These are phyloP conservation scores for Prunella fulvescens DNA, from an alignment of 2,113 vertebrate genomes.

Conservation along the genomic window DNA sequence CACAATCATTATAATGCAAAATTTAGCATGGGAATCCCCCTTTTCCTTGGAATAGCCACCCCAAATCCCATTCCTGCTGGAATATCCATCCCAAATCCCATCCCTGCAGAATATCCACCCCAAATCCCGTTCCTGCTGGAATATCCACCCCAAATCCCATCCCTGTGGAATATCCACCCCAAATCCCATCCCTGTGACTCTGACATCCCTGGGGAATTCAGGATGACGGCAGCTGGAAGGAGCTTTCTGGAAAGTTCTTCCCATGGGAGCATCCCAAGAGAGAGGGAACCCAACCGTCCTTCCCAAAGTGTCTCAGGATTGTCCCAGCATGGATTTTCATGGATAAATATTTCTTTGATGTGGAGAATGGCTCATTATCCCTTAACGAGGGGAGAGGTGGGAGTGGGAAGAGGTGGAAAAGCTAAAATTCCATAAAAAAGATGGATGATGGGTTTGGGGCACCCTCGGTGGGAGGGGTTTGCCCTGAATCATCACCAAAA, in stretches of 20 bases:
- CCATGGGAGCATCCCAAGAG: background rate
- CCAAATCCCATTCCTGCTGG: too few relatives aligned
- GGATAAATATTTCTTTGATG: constrained; percentile 35
- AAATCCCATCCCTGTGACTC: background rate
- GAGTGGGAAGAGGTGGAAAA: rapidly evolving
- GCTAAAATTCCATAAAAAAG: background rate
- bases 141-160: too few relatives aligned
- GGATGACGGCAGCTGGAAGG: background rate
- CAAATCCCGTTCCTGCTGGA: too few relatives aligned
- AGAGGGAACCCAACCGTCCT: background rate
- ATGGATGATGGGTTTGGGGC: background rate
- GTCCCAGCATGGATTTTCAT: background rate
- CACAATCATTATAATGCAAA: background rate
- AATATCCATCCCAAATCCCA: too few relatives aligned
- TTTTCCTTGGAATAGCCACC: background rate
- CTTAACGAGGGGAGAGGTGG: background rate
- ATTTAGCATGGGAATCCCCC: background rate
- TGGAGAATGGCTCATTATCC: background rate
- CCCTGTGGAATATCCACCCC: background rate
- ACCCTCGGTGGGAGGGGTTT: rapidly evolving
- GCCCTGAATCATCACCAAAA: background rate
- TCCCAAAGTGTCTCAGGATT: rapidly evolving
- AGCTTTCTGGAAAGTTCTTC: background rate
- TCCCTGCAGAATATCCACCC: background rate
- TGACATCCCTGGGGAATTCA: rapidly evolving